Evolutionary conservation across 1,140 invertebrate species (phyloP), one percentile per base, ranked within the genome.

Genomic region (Brachionus asplanchnoidis): DNA sequence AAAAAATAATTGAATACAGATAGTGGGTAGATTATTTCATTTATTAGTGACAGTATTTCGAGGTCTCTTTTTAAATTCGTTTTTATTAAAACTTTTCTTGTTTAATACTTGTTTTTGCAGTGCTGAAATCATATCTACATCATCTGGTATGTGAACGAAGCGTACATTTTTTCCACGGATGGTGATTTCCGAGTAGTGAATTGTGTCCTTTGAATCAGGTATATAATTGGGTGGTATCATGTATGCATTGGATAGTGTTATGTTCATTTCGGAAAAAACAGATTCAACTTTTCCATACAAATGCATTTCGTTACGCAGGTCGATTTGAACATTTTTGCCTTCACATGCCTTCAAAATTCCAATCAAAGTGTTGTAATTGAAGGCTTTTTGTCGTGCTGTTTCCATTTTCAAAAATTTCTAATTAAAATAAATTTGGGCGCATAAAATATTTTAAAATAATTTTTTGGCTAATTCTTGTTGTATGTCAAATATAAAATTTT

Each of bases 251-350:
- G 53, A 60, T 8, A 82, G 20, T 36, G 53, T 82, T 23, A 82
- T 44, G 26, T 82, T 82, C 79, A 82, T 82, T 40, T 82, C 50
- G 1, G 53, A 26, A 14, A 65, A 68, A 12, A 82, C 79, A 6
- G 53, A 82, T 9, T 65, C 53, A 5, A 82, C 53, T 68, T 42
- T 82, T 3, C 79, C 79, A 28, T 65, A 65, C 17, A 82, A 44
- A 23, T 82, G 79, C 79, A 65, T 60, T 36, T 82, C 79, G n/a
- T 82, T 82, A 2, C 79, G 56, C 44, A 82, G n/a, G 32, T 82
- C 79, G 28, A 82, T 82, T 46, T 82, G 79, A 65, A 65, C 53
- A 32, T 46, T 17, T 40, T 82, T 60, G 8, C 79, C 79, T 82
- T 60, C 65, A 82, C 79, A 82, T 12, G 79, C 79, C 66, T 46